phyloP scores from a whole-genome alignment of 2,888 invertebrate species.

The Trimorus sp. region DNA sequence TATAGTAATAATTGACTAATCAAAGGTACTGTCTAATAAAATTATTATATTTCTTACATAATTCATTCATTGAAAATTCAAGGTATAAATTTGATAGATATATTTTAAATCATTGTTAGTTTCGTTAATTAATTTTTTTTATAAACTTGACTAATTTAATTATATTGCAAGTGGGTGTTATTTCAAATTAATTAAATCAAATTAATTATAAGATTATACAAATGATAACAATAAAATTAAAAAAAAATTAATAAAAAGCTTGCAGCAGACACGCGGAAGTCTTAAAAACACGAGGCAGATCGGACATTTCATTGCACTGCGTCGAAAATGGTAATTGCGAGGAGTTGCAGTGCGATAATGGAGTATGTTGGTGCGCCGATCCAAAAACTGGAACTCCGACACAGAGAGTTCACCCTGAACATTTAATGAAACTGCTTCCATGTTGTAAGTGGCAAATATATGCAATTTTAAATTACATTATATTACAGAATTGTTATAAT shows the following conservation, averaged over 20 bases:
- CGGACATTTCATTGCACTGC: slow-evolving; percentile 85
- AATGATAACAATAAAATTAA: too few relatives aligned
- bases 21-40: background rate
- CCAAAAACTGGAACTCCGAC: slow-evolving; percentile 84
- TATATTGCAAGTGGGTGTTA: background rate
- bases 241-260: too few relatives aligned
- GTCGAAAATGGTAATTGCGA: slow-evolving; percentile 86
- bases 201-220: too few relatives aligned
- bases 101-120: too few relatives aligned
- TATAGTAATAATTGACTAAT: background rate
- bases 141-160: background rate
- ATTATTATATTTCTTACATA: background rate
- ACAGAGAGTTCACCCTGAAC: slow-evolving; percentile 82
- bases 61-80: too few relatives aligned
- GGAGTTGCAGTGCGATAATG: slow-evolving; percentile 86
- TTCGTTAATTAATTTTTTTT: too few relatives aligned
- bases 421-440: slow-evolving; percentile 84
- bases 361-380: slow-evolving; percentile 87
- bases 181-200: slow-evolving; percentile 12
- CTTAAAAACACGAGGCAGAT: slow-evolving; percentile 80
- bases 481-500: too few relatives aligned
- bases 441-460: slow-evolving; percentile 84
- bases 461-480: background rate
- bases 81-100: too few relatives aligned
- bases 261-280: slow-evolving; percentile 85